A percentile compares a stretch with the other conserved stretches of the same genome.
These are phyloP conservation scores for Nannoperca australis DNA, from an alignment of 2,797 vertebrate genomes.

Conservation along the genomic window DNA sequence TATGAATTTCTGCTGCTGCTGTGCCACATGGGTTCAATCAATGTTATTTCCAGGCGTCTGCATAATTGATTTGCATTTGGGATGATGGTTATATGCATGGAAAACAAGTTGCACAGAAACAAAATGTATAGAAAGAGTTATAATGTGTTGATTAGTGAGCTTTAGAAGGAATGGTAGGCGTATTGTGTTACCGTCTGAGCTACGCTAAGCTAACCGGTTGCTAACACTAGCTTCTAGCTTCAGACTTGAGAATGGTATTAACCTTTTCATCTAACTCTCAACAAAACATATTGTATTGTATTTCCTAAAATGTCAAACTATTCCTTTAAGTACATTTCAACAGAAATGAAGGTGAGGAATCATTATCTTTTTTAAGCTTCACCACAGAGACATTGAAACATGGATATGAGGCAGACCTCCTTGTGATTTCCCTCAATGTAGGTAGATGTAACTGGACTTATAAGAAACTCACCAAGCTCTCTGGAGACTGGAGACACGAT, in stretches of 20 bases:
- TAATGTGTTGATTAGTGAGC: background rate
- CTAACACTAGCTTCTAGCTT: background rate
- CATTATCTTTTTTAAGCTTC: background rate
- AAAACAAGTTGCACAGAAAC: constrained; percentile 17
- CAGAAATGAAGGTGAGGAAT: constrained; percentile 5
- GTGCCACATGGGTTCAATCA: background rate
- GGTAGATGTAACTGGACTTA: constrained; percentile 14
- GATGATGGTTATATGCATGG: background rate
- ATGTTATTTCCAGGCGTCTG: constrained; percentile 38
- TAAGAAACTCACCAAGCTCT: constrained; percentile 91
- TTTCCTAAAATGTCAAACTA: background rate
- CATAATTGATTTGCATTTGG: constrained; percentile 13
- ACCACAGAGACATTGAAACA: constrained; percentile 13
- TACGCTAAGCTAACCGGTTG: background rate
- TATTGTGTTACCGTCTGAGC: background rate
- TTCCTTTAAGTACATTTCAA: constrained; percentile 1
- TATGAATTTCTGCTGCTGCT: constrained; percentile 15
- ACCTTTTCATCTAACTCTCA: background rate
- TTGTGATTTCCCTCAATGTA: background rate
- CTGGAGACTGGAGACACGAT: constrained; percentile 93
- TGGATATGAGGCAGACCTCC: background rate
- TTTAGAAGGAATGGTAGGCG: background rate
- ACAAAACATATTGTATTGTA: no score
- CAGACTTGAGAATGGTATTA: background rate
- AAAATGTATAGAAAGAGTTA: background rate